Base-by-base conservation (phyloP, 2,113 vertebrate genomes). In the Grammomys surdaster region DNA sequence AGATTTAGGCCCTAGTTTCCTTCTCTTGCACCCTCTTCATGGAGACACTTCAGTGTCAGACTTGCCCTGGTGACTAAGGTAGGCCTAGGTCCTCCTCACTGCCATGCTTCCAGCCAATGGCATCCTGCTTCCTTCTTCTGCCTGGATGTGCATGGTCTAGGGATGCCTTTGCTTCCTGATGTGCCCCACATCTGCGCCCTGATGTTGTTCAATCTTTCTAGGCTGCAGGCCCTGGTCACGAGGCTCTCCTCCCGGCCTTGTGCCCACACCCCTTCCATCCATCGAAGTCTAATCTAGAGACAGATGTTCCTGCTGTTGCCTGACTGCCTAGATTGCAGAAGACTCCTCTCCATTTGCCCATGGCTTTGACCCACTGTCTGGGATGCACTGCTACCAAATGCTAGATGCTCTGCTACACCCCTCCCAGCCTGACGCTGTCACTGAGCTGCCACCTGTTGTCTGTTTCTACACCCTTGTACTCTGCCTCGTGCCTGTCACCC, bases 391-490 rank as follows among this genome's bases (percentile, higher is more conserved):
- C 84, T 90, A 54, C 56, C 80, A 88, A 92, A 92, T 67, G 92
- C 92, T 54, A 8, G 58, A 14, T 26, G 86, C 80, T 40, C 78
- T 24, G 69, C 93, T 5, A 0, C 63, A 60, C 84, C 36, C 48
- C 82, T 73, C n/a, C 28, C 70, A 26, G 67, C 7, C 1, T 14
- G 46, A 0, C 4, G 56, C 89, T 51, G 54, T 24, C 60, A 67
- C 90, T 5, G 48, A 75, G 85, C 95, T 43, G 70, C 96, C 97
- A 96, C 96, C 96, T 96, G 97, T 92, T 80, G 95, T 96, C 93
- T 91, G 91, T 91, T 65, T 96, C 95, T 80, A 96, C 63, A 85
- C 92, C 69, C 91, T 93, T 22, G 69, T 12, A 46, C 2, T 1
- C 93, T 96, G 91, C 46, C 2, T 69, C 81, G 67, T 96, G 95